Base-by-base conservation (phyloP, 2,888 invertebrate genomes). In the Pseudolycoriella hygida region DNA sequence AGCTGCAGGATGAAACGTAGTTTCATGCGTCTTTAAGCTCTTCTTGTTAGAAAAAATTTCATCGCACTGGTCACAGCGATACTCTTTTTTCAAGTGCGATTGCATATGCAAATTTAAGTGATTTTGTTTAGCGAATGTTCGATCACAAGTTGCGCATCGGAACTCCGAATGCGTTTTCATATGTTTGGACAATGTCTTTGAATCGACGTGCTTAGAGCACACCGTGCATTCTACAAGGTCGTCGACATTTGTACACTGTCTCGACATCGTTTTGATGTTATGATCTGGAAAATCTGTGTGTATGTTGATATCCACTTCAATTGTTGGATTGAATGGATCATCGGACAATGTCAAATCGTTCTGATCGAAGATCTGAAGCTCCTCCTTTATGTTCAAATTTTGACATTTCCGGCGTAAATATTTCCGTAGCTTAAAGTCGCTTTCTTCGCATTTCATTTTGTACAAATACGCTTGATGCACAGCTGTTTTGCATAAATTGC, bases 361-460 rank as follows among this genome's bases (percentile, higher is more conserved):
- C 8, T 40, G 6, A 38, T 38, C 12, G 15, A 8, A 14, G 34
- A 8, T 5, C 11, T 34, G n/a, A 3, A 34, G 34, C 12, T 34
- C 34, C 34, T 34, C 34, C 11, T 34, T 14, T 4, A 14, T 34
- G 12, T 34, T 34, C 25, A 25, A 8, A 25, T 15, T 15, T n/a
- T 38, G 14, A 17, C 12, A n/a, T 38, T 15, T 10, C 3, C 3
- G 2, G 15, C n/a, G 15, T 3, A 45, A 19, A 32, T 48, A 48
- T 10, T 45, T 43, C 5, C 49, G 41, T 11, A 49, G 42, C 14
- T 47, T 46, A 11, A 31, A 18, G 46, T 52, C 49, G 43, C 47
- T 52, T 37, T 47, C 37, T 25, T 51, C 48, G 15, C 47, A 47
- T 45, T 44, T 47, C 20, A 44, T 20, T 45, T 49, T 51, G 14